Evolutionary conservation across 2,113 vertebrate species (phyloP), one percentile per base, ranked within the genome.

Genomic region (Condylura cristata): DNA sequence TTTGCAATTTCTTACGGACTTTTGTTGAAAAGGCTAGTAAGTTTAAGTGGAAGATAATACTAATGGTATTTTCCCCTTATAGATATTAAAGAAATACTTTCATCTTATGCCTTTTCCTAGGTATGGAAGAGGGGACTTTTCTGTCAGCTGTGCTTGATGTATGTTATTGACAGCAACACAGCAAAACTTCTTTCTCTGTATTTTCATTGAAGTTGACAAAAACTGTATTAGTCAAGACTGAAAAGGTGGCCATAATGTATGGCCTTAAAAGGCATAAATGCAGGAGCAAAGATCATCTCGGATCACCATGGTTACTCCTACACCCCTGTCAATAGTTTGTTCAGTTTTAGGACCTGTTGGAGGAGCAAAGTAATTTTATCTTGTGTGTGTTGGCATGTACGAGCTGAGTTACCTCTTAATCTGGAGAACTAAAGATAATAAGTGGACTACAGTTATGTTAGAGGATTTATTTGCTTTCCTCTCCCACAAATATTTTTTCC

Each of bases 41-140:
- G 85, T 41, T 82, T 95, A 90, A 3, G 1, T 96, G 96, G 91
- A 94, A 93, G 56, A 76, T 96, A 90, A 66, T 96, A 51, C 90
- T 93, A 90, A 95, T 95, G 79, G 63, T 91, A 95, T 97, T 97
- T 98, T 26, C 94, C 96, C 91, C 51, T 88, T 93, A 94, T 98
- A 3, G 3, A 90, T 95, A 0, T 70, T 93, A 96, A 98, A 97
- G 85, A 97, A 96, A 91, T 90, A 91, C 80, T 91, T 98, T 94
- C 48, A 72, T 97, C 96, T 97, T 93, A 97, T 91, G 95, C 87
- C 93, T 74, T 90, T 97, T 95, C 94, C 93, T 97, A 68, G 95
- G 34, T 98, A 85, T 94, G 90, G 90, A 97, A 97, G 96, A 98
- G 91, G 89, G 93, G 96, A 96, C 96, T 98, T 98, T 96, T 98